A percentile compares a stretch with the other conserved stretches of the same genome.
Conservation (phyloP, 92 coral and sea anemone genomes). For the Zoanthus sociatus region DNA sequence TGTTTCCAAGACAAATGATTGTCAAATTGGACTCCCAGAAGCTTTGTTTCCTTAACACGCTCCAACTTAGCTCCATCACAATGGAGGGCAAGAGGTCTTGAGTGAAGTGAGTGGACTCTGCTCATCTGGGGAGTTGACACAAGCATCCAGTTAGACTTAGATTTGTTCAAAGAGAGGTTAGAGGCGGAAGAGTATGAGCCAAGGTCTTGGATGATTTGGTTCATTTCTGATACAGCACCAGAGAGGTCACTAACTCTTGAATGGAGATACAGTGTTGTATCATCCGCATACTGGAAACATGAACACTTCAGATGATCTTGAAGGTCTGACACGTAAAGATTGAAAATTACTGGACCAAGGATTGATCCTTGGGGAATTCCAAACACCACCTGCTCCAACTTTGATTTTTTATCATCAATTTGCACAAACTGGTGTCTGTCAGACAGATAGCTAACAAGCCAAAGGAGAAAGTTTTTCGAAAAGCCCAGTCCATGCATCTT, state of each 20-base stretch:
- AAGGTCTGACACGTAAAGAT: slow-evolving; percentile 37
- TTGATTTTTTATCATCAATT: slow-evolving; percentile 28
- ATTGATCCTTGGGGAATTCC: slow-evolving; percentile 51
- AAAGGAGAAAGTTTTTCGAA: slow-evolving; percentile 11
- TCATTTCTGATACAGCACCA: slow-evolving; percentile 6
- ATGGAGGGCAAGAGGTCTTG: not conserved
- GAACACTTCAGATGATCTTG: slow-evolving; percentile 26
- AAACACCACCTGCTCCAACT: not conserved
- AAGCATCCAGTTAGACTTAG: slow-evolving; percentile 61
- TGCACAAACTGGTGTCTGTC: slow-evolving; percentile 24
- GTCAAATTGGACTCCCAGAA: not conserved
- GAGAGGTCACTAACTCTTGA: slow-evolving; percentile 14
- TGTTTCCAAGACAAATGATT: not conserved
- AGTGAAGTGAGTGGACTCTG: slow-evolving; percentile 29
- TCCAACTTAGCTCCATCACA: not conserved
- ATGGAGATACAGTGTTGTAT: slow-evolving; percentile 33
- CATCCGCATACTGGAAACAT: slow-evolving; percentile 60
- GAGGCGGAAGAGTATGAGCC: slow-evolving; percentile 33
- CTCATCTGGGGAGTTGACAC: slow-evolving; percentile 63
- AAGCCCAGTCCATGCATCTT: slow-evolving; percentile 38
- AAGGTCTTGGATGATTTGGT: slow-evolving; percentile 17
- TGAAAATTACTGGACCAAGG: slow-evolving; percentile 35
- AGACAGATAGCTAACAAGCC: not conserved
- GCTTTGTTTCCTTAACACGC: not conserved
- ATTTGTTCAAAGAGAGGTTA: slow-evolving; percentile 52